Base-by-base conservation (phyloP, 2,113 vertebrate species). In the Sceloporus tristichus region DNA sequence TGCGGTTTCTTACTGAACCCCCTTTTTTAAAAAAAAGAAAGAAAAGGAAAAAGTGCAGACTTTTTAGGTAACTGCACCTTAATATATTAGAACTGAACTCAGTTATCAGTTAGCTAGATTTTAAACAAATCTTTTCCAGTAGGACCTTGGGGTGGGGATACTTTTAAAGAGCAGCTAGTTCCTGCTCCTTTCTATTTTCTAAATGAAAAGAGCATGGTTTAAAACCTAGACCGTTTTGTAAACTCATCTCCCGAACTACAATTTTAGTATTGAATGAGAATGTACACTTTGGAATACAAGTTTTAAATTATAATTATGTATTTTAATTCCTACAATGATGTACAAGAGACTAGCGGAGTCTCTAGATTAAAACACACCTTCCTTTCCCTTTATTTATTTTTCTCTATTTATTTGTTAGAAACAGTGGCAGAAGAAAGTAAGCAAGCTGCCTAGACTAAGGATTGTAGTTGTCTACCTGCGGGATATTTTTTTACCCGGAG, bases 401-500 rank as follows among this genome's bases (percentile, higher is more conserved):
- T 95, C 85, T 93, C 86, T 96, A 96, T 96, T 96, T 96, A 96
- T 96, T 96, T 93, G 93, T 94, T 93, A 90, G 90, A 93, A 92
- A 81, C 90, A 90, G 90, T 91, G 88, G 91, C 90, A 89, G 79
- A 2, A 89, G 79, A 2, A 23, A 89, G 89, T 90, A 88, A 79
- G 27, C 88, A 85, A 88, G 78, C 78, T 86, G 87, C 79, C 90
- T 83, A 92, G 88, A 79, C 62, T 54, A 68, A 68, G 25, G 25
- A 83, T 29, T 68, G n/a, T 25, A 27, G 29, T 38, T 40, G 5
- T 9, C 21, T 76, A 29, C 27, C 42, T 76, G 34, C 79, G 48
- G 38, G 38, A 9, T 16, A 19, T 65, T 27, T 65, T 27, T 65
- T 65, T 76, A 42, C 27, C 14, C 27, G 27, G 23, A 21, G 18